Percentiles rank a stretch among this genome's conserved stretches.
Evolutionary conservation across 2,113 vertebrate species (phyloP).

Genomic region (Syngnathoides biaculeatus): DNA sequence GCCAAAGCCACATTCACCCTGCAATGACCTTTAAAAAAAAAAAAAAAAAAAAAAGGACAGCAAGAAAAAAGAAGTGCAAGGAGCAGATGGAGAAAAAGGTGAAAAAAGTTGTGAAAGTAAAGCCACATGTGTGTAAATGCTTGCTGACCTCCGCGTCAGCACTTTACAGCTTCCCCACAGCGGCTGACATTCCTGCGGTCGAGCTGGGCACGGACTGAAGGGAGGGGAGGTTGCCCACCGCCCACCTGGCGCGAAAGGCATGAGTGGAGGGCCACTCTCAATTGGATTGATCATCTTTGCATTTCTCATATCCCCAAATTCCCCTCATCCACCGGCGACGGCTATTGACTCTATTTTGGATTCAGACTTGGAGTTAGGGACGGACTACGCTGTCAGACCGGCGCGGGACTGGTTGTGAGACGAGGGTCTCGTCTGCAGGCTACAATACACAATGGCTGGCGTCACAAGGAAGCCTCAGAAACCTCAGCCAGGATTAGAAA

Average conservation of each 20-base stretch:
- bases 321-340: conserved; percentile 42
- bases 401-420: conserved; percentile 15
- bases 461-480: conserved; percentile 31
- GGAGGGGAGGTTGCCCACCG: conserved; percentile 21
- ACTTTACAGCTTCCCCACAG: conserved; percentile 70
- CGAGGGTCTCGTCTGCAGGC: conserved; percentile 22
- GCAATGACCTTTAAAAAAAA: not conserved
- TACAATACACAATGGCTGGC: conserved; percentile 30
- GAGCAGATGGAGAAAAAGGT: conserved; percentile 41
- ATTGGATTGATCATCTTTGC: conserved; percentile 67
- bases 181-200: conserved; percentile 68
- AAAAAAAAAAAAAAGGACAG: conserved; percentile 9
- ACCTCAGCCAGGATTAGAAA: conserved; percentile 23
- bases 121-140: conserved; percentile 71
- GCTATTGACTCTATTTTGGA: conserved; percentile 54
- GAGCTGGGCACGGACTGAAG: conserved; percentile 25
- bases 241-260: conserved; percentile 45
- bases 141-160: conserved; percentile 68
- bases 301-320: conserved; percentile 44
- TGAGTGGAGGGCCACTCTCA: conserved; percentile 35
- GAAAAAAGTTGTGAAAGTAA: conserved; percentile 63
- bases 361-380: conserved; percentile 19
- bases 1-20: not conserved
- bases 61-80: conserved; percentile 3
- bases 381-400: conserved; percentile 30